These are phyloP conservation scores for Arvicanthis niloticus DNA, from an alignment of 2,113 vertebrate species.

Conservation along the genomic window DNA sequence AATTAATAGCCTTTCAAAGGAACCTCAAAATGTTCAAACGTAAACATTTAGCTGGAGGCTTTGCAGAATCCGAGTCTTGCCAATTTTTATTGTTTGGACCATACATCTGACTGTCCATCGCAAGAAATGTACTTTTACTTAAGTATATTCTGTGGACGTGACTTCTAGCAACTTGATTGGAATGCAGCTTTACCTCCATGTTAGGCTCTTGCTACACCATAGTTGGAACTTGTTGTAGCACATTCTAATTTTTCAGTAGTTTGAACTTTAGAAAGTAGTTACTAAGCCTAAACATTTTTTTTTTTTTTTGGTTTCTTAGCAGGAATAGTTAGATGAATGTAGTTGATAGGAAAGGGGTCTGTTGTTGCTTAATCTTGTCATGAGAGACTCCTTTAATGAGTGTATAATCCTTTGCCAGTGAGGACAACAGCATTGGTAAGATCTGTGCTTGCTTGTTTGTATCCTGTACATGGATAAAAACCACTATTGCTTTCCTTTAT, in stretches of 20 bases:
- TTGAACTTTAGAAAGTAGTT: neutral
- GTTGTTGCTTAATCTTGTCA: neutral
- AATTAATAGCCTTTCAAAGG: neutral
- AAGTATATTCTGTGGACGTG: neutral
- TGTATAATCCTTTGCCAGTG: neutral
- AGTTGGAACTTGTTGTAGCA: neutral
- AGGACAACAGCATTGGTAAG: neutral
- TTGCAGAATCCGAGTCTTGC: neutral
- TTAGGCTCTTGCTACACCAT: neutral
- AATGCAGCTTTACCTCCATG: neutral
- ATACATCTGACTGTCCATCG: neutral
- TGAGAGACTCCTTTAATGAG: neutral
- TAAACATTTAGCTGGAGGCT: neutral
- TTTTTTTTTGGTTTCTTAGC: neutral
- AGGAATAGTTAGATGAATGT: neutral
- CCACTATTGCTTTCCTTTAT: neutral
- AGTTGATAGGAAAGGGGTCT: neutral
- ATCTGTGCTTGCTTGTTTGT: neutral
- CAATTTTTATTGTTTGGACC: neutral
- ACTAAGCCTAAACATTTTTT: neutral
- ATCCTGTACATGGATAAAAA: neutral
- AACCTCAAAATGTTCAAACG: neutral
- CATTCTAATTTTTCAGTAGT: neutral
- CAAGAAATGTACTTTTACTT: neutral
- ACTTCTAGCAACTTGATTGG: neutral